Conservation (phyloP, 1,140 invertebrate species). For the Tetraneura akinire region DNA sequence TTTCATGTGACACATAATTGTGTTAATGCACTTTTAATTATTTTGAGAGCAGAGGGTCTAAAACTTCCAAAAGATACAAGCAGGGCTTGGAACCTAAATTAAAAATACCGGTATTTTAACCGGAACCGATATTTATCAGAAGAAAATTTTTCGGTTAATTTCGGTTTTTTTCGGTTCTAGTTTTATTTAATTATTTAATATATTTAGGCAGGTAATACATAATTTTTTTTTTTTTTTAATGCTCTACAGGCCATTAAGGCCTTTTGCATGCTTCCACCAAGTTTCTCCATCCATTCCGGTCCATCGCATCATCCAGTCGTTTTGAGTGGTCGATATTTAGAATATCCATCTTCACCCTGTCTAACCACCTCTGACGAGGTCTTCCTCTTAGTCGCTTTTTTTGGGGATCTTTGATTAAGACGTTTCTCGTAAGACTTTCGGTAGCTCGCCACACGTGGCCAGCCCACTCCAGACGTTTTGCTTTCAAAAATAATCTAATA, state of each 20-base stretch:
- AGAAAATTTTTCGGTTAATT: no score
- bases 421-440: not conserved
- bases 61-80: not conserved
- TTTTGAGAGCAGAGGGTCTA: not conserved
- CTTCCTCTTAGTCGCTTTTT: not conserved
- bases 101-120: no score
- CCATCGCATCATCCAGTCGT: slow-evolving; percentile 18
- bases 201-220: no score
- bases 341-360: not conserved
- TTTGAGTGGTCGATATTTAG: not conserved
- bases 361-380: slow-evolving; percentile 14
- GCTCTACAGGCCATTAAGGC: slow-evolving; percentile 20
- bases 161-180: no score
- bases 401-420: not conserved
- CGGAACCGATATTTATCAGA: no score
- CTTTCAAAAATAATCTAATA: slow-evolving; percentile 1
- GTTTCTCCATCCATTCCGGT: not conserved
- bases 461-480: slow-evolving; percentile 9
- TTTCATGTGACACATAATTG: not conserved
- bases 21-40: not conserved
- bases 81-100: no score
- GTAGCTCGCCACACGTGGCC: not conserved
- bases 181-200: no score
- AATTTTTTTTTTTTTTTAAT: slow-evolving; percentile 8
- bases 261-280: slow-evolving; percentile 9